Base-by-base conservation (phyloP, 2,113 vertebrate genomes). In the Riparia riparia region DNA sequence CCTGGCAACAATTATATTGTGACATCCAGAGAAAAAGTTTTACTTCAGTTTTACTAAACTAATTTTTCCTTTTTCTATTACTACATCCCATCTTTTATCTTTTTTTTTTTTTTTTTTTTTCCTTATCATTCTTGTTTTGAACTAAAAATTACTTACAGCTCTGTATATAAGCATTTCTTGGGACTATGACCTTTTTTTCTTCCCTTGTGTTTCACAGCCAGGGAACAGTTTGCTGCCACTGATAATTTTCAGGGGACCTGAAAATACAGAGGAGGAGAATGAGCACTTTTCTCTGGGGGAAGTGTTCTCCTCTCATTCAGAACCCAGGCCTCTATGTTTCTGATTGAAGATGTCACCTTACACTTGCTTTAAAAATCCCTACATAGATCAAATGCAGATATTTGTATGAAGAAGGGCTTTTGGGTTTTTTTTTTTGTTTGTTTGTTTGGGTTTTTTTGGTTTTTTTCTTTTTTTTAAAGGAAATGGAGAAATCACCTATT, bases 41-140 rank as follows among this genome's bases (percentile, higher is more conserved):
- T 76, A 41, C 45, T 68, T 72, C 13, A 24, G 6, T 66, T 94
- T 82, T 63, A 45, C 45, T 83, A 53, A 79, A 64, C 5, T 39
- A 32, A 17, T n/a, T 81, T 78, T 95, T 77, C 8, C 10, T 26
- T 69, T 29, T 39, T 41, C n/a, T 44, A 1, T 49, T 70, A 49
- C 39, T 61, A 18, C 1, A 8, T 39, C 17, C 8, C 9, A 7
- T 7, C 2, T 4, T 44, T 49, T 47, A 34, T 7, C 1, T 15
- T 47, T 26, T 49, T 22, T 1, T 41, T 14, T n/a, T n/a, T 47
- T 53, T 11, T 34, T 37, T 37, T 37, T 37, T 37, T 37, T 37
- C 37, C 28, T 39, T 49, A 17, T 77, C 50, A 15, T 60, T 74
- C 19, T 6, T 11, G 4, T 84, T 84, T 82, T 79, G 29, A 85